Evolutionary conservation across 1,140 invertebrate genomes (phyloP).

Genomic region (Hesperophylax magnus): DNA sequence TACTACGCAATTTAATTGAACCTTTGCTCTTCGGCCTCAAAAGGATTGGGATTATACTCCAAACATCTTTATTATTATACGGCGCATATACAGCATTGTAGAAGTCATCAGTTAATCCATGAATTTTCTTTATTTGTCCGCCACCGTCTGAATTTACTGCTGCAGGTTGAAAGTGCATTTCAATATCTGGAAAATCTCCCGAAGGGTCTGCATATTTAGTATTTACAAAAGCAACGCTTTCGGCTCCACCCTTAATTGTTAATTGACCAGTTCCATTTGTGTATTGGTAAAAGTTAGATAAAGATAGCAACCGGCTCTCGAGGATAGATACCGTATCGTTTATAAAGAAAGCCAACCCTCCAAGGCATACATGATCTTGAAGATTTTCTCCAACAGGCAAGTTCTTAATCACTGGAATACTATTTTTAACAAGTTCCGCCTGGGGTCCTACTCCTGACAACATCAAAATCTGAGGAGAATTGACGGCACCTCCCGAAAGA

Average conservation of each 20-base stretch:
- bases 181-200: slow-evolving; percentile 85
- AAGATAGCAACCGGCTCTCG: slow-evolving; percentile 81
- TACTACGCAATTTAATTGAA: slow-evolving; percentile 80
- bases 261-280: not conserved
- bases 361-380: slow-evolving; percentile 74
- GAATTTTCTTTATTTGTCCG: slow-evolving; percentile 81
- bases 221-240: slow-evolving; percentile 88
- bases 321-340: slow-evolving; percentile 86
- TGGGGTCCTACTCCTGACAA: slow-evolving; percentile 88
- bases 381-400: slow-evolving; percentile 79
- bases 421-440: slow-evolving; percentile 79
- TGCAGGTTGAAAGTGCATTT: slow-evolving; percentile 88
- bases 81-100: slow-evolving; percentile 90
- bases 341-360: slow-evolving; percentile 77
- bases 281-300: slow-evolving; percentile 80
- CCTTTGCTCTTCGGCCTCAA: slow-evolving; percentile 88
- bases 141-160: slow-evolving; percentile 86
- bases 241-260: slow-evolving; percentile 59
- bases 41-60: slow-evolving; percentile 85
- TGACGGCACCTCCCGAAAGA: slow-evolving; percentile 84
- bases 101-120: slow-evolving; percentile 83
- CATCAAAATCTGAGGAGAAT: slow-evolving; percentile 88
- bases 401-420: slow-evolving; percentile 81
- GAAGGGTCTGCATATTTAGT: slow-evolving; percentile 83
- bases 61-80: slow-evolving; percentile 82